Conservation (phyloP, 2,888 invertebrate species). For the Drosophila emarginata region DNA sequence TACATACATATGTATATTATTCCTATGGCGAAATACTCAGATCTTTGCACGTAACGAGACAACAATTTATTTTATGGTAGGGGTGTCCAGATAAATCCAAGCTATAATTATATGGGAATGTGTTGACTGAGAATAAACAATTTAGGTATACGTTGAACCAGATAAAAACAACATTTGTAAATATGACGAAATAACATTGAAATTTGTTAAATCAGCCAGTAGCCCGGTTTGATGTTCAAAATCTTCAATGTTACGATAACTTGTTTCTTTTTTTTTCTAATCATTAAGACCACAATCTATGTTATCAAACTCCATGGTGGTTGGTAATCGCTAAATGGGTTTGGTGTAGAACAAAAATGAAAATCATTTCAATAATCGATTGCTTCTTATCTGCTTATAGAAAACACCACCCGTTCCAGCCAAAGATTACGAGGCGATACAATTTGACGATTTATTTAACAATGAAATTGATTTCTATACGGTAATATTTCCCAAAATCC, state of each 20-base stretch:
- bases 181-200: background rate
- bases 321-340: background rate
- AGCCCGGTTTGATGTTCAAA: background rate
- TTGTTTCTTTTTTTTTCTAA: background rate
- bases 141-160: background rate
- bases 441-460: constrained; percentile 73
- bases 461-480: constrained; percentile 80
- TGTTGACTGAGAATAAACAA: background rate
- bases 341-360: background rate
- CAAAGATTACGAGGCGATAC: constrained; percentile 65
- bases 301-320: background rate
- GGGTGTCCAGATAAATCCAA: background rate
- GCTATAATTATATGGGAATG: background rate
- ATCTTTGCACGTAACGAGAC: background rate
- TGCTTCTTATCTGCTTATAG: constrained; percentile 43
- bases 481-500: constrained; percentile 71
- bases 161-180: background rate
- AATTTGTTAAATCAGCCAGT: background rate
- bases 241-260: background rate
- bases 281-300: background rate
- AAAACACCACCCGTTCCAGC: constrained; percentile 75
- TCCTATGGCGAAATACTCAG: background rate
- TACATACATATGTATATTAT: background rate
- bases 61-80: background rate
- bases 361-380: background rate